A percentile compares a stretch with the other conserved stretches of the same genome.
Conservation (phyloP, 2,888 invertebrate species). For the Aricia artaxerxes region DNA sequence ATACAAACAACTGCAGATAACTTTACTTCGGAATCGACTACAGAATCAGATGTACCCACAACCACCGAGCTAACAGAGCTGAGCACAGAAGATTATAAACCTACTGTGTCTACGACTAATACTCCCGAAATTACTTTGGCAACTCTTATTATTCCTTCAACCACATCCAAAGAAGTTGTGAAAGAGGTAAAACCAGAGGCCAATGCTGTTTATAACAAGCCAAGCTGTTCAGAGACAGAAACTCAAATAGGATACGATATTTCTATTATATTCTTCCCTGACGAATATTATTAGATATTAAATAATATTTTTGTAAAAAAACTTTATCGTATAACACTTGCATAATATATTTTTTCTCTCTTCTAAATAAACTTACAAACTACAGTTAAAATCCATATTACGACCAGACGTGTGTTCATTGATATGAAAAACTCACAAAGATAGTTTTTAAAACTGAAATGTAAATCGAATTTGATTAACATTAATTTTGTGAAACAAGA, state of each 20-base stretch:
- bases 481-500: no score
- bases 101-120: background rate
- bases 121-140: background rate
- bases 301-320: background rate
- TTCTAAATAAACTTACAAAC: no score
- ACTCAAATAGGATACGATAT: background rate
- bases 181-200: background rate
- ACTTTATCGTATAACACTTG: no score
- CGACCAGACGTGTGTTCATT: no score
- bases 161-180: background rate
- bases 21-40: background rate
- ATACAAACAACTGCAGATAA: background rate
- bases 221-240: background rate
- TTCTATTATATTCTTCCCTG: background rate
- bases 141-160: background rate
- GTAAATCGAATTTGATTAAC: no score
- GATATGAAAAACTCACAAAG: no score
- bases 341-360: no score
- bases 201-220: background rate
- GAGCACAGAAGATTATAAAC: background rate
- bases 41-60: background rate
- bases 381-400: no score
- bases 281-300: background rate
- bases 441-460: no score
- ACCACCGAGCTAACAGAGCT: background rate